Base-by-base conservation (phyloP, 2,888 invertebrate species). In the Ctenicera cuprea region DNA sequence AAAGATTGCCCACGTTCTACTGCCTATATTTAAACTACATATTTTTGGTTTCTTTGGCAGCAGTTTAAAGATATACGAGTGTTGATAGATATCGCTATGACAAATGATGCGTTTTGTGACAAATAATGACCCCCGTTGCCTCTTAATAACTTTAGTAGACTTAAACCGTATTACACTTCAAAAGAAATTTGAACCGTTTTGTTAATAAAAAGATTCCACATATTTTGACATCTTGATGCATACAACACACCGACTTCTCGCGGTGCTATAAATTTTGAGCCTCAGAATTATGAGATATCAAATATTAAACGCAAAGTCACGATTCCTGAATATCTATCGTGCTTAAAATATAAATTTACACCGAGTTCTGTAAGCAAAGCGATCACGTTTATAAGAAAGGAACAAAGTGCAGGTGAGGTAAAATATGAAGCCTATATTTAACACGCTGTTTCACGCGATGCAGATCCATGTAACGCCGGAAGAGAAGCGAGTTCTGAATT, bases 261-360 rank as follows among this genome's bases (percentile, higher is more conserved):
- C n/a, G 33, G 22, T 16, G 16, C 50, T 16, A 64, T 64, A 64
- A 48, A 64, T 64, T 64, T 18, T 12, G 48, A 64, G 8, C 12
- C 18, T 16, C 33, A 33, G 64, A 64, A 64, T 64, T 64, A 64
- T 64, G 64, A 64, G 64, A 64, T 18, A 64, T 64, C 64, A 64
- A 64, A 64, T 64, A 64, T 64, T 64, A 64, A 64, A 45, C 45
- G 64, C 64, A 64, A 50, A 50, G 64, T 64, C 64, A 64, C 64
- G 64, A 64, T 64, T 64, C 48, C 37, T 48, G 26, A 62, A 62
- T 45, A 48, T 62, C 59, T 61, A 69, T 68, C 59, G 68, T 69
- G 57, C 59, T 59, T 68, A 68, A 68, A 37, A 48, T 59, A 57
- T 67, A 57, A 68, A 61, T 69, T 61, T 64, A 64, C 64, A 64